phyloP scores from a whole-genome alignment of 1,140 invertebrate species.

The Drosophila sp. region DNA sequence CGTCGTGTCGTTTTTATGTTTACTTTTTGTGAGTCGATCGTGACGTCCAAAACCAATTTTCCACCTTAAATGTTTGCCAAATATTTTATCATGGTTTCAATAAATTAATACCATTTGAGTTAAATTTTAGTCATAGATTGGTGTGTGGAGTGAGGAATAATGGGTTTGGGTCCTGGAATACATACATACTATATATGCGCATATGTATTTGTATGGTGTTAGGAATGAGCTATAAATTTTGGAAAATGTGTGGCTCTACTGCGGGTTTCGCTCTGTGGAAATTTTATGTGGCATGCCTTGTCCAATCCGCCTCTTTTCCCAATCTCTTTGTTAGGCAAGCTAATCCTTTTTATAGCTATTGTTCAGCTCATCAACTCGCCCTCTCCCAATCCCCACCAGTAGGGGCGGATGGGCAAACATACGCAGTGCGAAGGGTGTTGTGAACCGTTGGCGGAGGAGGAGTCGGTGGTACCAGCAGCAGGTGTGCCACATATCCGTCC shows the following conservation, averaged over 20 bases:
- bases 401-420: slow-evolving; percentile 23
- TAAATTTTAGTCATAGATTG: no score
- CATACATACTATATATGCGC: no score
- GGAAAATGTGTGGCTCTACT: slow-evolving; percentile 2
- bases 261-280: slow-evolving; percentile 7
- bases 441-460: background rate
- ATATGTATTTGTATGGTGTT: background rate
- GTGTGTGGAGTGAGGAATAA: no score
- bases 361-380: slow-evolving; percentile 75
- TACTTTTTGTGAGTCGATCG: no score
- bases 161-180: no score
- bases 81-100: no score
- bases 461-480: slow-evolving; percentile 29
- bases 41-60: no score
- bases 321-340: slow-evolving; percentile 73
- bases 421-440: slow-evolving; percentile 19
- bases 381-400: slow-evolving; percentile 17
- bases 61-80: slow-evolving; percentile 43
- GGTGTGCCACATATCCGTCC: slow-evolving; percentile 77
- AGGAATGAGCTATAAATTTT: slow-evolving; percentile 42
- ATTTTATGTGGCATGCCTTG: slow-evolving; percentile 17
- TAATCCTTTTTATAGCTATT: slow-evolving; percentile 80
- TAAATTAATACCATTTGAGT: no score
- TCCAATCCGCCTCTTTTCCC: slow-evolving; percentile 11
- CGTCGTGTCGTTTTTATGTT: no score